A percentile compares a stretch with the other conserved stretches of the same genome.
Conservation (phyloP, 1,140 invertebrate genomes). For the Drosophila kikkawai region DNA sequence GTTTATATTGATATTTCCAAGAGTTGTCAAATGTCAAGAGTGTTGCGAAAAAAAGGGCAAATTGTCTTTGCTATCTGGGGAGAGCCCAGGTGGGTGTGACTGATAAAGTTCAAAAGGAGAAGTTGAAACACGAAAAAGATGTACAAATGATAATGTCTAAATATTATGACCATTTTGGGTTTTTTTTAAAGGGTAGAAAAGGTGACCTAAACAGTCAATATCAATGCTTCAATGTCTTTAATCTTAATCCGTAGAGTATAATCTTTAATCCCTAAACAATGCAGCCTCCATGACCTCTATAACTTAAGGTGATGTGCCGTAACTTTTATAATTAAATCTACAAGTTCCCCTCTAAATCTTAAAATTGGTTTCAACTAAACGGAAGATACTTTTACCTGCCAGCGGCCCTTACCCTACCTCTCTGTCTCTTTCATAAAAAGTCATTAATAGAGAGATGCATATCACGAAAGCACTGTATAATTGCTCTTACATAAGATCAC, state of each 20-base stretch:
- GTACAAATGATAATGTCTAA: conserved; percentile 1
- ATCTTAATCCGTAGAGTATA: not conserved
- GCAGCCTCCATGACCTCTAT: not conserved
- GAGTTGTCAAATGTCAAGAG: conserved; percentile 55
- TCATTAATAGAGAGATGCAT: conserved; percentile 51
- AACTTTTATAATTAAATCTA: not conserved
- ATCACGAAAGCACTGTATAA: conserved; percentile 31
- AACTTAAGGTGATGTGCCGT: too few relatives aligned
- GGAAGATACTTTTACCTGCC: conserved; percentile 38
- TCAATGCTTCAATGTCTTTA: too few relatives aligned
- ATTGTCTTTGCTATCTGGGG: not conserved
- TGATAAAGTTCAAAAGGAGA: conserved; percentile 29
- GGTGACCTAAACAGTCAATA: too few relatives aligned
- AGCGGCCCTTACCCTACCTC: too few relatives aligned
- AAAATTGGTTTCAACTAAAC: not conserved
- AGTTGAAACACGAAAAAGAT: not conserved
- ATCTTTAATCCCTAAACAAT: too few relatives aligned
- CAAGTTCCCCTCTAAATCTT: not conserved
- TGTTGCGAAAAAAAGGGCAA: conserved; percentile 52
- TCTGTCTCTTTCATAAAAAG: not conserved
- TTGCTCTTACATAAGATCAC: conserved; percentile 35
- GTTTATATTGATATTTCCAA: conserved; percentile 59
- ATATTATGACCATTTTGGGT: conserved; percentile 8
- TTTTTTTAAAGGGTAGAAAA: not conserved
- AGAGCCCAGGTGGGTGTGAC: conserved; percentile 15